These are phyloP conservation scores for Artibeus lituratus DNA, from an alignment of 2,797 vertebrate species.

Conservation along the genomic window DNA sequence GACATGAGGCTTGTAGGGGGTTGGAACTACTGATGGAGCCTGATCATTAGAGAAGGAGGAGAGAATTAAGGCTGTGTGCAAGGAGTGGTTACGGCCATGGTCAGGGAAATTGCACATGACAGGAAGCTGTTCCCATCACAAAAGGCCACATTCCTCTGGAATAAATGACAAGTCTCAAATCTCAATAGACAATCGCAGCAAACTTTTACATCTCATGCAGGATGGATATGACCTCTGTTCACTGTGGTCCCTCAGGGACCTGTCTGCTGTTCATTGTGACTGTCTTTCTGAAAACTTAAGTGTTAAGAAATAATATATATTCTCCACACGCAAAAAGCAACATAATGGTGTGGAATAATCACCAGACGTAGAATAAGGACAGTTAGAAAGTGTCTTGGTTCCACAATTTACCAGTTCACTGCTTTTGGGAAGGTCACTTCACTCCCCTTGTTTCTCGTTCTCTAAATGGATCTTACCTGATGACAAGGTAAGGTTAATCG, in stretches of 20 bases:
- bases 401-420: background rate
- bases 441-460: background rate
- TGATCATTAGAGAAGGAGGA: background rate
- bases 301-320: background rate
- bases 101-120: background rate
- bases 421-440: background rate
- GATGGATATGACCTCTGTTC: background rate
- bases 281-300: background rate
- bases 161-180: background rate
- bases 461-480: background rate
- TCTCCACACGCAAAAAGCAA: background rate
- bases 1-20: background rate
- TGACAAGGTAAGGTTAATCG: background rate
- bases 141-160: background rate
- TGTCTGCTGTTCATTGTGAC: background rate
- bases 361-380: background rate
- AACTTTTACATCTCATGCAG: background rate
- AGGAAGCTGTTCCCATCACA: background rate
- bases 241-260: background rate
- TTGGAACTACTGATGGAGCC: accelerated
- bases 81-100: background rate
- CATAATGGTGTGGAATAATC: background rate
- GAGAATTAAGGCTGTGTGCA: background rate
- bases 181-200: background rate
- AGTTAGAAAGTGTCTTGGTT: background rate